Evolutionary conservation across 2,113 vertebrate genomes (phyloP).

Genomic region (Gopherus evgoodei): DNA sequence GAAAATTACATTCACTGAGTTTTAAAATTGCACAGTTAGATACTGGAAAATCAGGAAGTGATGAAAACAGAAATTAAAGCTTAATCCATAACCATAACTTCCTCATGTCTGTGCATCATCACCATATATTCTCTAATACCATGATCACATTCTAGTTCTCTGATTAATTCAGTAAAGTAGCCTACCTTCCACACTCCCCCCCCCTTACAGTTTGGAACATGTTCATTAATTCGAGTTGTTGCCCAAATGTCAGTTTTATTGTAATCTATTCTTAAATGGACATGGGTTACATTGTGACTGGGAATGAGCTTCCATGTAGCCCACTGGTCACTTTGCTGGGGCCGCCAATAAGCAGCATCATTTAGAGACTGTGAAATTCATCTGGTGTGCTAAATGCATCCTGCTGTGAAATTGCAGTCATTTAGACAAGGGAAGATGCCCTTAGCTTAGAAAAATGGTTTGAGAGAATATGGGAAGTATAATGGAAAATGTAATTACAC

Average conservation of each 20-base stretch:
- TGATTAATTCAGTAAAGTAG: background rate
- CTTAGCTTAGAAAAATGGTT: slow-evolving; percentile 49
- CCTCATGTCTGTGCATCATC: background rate
- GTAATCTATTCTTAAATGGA: slow-evolving; percentile 34
- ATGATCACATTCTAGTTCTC: background rate
- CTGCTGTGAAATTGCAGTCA: slow-evolving; percentile 66
- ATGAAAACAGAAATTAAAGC: slow-evolving; percentile 4
- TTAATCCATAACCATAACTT: background rate
- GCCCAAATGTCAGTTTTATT: slow-evolving; percentile 38
- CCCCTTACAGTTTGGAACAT: slow-evolving; percentile 23
- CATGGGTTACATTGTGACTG: slow-evolving; percentile 28
- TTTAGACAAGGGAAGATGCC: slow-evolving; percentile 57
- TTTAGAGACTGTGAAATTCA: slow-evolving; percentile 56
- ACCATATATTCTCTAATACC: background rate
- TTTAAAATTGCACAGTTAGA: background rate
- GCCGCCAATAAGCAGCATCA: slow-evolving; percentile 6
- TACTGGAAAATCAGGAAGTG: fast-evolving
- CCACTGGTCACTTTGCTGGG: slow-evolving; percentile 41
- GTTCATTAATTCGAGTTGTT: slow-evolving; percentile 45
- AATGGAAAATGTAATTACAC: slow-evolving; percentile 70
- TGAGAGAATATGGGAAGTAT: slow-evolving; percentile 47
- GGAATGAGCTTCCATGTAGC: slow-evolving; percentile 41
- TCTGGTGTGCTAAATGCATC: slow-evolving; percentile 58
- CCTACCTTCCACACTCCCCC: background rate
- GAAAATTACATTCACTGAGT: background rate